These are phyloP conservation scores for Phymorhynchus buccinoides DNA, from an alignment of 1,140 invertebrate species.

Conservation along the genomic window DNA sequence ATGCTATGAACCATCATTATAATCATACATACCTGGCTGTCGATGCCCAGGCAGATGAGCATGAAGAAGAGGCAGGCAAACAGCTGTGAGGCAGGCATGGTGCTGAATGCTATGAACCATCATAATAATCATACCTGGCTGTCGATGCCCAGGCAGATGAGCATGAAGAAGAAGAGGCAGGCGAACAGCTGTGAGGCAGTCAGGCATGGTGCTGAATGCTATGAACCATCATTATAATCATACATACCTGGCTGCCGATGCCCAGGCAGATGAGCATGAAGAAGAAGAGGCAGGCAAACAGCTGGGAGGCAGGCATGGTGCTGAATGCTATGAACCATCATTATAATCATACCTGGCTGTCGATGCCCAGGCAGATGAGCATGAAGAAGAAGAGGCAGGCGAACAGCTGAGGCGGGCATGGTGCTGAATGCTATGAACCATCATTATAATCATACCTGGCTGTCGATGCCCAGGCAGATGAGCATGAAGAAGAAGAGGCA, in stretches of 20 bases:
- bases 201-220: too few species aligned
- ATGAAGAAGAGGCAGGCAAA: too few species aligned
- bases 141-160: slow-evolving; percentile 81
- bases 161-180: slow-evolving; percentile 71
- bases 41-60: too few species aligned
- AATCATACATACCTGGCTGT: too few species aligned
- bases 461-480: slow-evolving; percentile 83
- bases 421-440: too few species aligned
- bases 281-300: slow-evolving; percentile 71
- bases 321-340: too few species aligned
- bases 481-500: slow-evolving; percentile 73
- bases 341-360: slow-evolving; percentile 84
- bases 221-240: not conserved
- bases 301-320: slow-evolving; percentile 61
- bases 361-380: slow-evolving; percentile 79
- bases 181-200: slow-evolving; percentile 58
- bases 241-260: slow-evolving; percentile 88
- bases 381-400: slow-evolving; percentile 72
- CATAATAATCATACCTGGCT: slow-evolving; percentile 91
- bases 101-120: too few species aligned
- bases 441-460: too few species aligned
- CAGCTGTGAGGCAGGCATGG: too few species aligned
- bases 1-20: too few species aligned
- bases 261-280: slow-evolving; percentile 76
- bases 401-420: slow-evolving; percentile 67